phyloP scores from a whole-genome alignment of 1,140 invertebrate genomes.

The Saccostrea cuccullata region DNA sequence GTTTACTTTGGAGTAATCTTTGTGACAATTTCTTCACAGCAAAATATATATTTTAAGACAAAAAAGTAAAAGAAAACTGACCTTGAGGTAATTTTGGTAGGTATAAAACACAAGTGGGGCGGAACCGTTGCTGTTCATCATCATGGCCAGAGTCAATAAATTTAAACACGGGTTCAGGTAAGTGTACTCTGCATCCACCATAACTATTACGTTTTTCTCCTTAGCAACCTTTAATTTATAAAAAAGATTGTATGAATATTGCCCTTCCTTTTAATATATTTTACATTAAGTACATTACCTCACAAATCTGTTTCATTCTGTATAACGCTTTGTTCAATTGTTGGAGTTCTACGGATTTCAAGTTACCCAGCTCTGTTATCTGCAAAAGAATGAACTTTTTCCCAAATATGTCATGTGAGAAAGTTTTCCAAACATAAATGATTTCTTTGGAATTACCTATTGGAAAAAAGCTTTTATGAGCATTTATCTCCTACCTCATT shows the following conservation, averaged over 20 bases:
- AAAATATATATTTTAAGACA: not conserved
- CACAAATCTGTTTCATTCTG: conserved; percentile 43
- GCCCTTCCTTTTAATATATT: too few species aligned
- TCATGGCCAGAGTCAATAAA: conserved; percentile 93
- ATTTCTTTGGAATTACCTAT: too few species aligned
- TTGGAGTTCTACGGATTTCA: conserved; percentile 1
- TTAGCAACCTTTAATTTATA: conserved; percentile 85
- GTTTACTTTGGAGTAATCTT: conserved; percentile 81
- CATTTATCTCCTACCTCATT: conserved; percentile 32
- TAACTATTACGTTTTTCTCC: conserved; percentile 93
- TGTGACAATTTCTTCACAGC: not conserved
- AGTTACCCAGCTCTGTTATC: not conserved
- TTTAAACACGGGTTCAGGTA: conserved; percentile 99
- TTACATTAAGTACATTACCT: not conserved
- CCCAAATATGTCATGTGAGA: not conserved
- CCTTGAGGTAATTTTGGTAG: conserved; percentile 98
- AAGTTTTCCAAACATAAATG: not conserved
- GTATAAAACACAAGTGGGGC: conserved; percentile 98
- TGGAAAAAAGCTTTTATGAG: not conserved
- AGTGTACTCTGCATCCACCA: conserved; percentile 99
- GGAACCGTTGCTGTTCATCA: conserved; percentile 90
- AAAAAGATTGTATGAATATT: too few species aligned
- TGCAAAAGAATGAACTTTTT: not conserved
- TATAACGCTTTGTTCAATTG: conserved; percentile 47
- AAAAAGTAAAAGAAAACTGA: conserved; percentile 54